A percentile compares a stretch with the other conserved stretches of the same genome.
Conservation (phyloP, 2,797 vertebrate species). For the Helostoma temminkii region DNA sequence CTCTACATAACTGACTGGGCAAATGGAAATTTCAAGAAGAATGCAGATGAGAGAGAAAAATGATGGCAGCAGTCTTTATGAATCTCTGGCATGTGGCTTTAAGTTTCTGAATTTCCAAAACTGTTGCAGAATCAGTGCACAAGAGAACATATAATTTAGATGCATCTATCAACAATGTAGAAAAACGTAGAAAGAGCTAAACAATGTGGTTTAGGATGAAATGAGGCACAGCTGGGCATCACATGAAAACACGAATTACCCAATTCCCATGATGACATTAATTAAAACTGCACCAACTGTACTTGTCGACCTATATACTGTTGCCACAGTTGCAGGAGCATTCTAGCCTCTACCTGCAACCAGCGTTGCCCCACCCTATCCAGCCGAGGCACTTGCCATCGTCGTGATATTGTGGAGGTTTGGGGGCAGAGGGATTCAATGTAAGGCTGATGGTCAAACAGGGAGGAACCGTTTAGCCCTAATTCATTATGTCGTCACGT, state of each 20-base stretch:
- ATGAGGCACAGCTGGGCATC: constrained; percentile 17
- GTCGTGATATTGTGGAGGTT: background rate
- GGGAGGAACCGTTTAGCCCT: background rate
- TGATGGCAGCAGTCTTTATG: constrained; percentile 16
- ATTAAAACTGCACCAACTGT: constrained; percentile 19
- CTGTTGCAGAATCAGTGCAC: constrained; percentile 15
- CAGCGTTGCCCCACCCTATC: constrained; percentile 66
- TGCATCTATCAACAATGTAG: constrained; percentile 18
- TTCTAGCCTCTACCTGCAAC: constrained; percentile 50
- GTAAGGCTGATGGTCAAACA: background rate
- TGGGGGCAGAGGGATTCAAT: background rate
- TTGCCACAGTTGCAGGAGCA: constrained; percentile 14
- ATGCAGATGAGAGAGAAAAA: constrained; percentile 30
- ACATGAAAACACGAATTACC: constrained; percentile 9
- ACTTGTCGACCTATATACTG: background rate
- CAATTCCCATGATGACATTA: background rate
- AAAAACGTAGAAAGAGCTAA: constrained; percentile 21
- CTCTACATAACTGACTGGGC: constrained; percentile 39
- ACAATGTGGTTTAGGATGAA: constrained; percentile 29
- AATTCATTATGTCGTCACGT: background rate
- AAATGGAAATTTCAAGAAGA: constrained; percentile 36
- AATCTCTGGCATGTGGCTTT: constrained; percentile 39
- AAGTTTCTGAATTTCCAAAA: constrained; percentile 20
- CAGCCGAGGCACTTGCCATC: constrained; percentile 23
- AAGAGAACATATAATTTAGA: constrained; percentile 45